phyloP scores from a whole-genome alignment of 2,797 vertebrate species.

The Octomys mimax region DNA sequence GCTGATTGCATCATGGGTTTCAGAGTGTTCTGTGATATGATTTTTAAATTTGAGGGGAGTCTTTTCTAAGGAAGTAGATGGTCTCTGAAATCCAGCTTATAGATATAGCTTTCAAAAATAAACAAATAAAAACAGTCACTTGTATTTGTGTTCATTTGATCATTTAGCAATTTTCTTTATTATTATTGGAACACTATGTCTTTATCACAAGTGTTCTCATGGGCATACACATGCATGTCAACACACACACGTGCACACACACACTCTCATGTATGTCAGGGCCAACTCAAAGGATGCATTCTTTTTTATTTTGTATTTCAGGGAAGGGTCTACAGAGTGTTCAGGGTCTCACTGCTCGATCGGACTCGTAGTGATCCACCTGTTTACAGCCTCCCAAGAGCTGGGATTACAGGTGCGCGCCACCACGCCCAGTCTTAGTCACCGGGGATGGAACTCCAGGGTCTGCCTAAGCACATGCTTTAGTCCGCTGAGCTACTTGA shows the following conservation, averaged over 20 bases:
- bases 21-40: conserved; percentile 51
- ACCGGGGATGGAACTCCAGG: no score
- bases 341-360: no score
- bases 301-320: conserved; percentile 39
- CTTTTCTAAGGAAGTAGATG: neutral
- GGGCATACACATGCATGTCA: neutral
- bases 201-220: conserved; percentile 47
- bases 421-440: no score
- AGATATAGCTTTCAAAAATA: neutral
- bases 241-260: neutral
- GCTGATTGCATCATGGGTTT: conserved; percentile 48
- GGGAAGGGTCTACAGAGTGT: no score
- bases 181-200: conserved; percentile 71
- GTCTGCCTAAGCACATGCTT: no score
- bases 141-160: neutral
- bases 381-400: no score
- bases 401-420: no score
- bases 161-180: conserved; percentile 52
- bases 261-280: neutral
- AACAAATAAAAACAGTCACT: neutral
- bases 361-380: no score
- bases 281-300: conserved; percentile 79
- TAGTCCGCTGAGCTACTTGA: no score
- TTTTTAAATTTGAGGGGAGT: conserved; percentile 27
- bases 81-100: neutral